Evolutionary conservation across 2,797 vertebrate genomes (phyloP), one percentile per base, ranked within the genome.

Genomic region (Typhlichthys subterraneus): DNA sequence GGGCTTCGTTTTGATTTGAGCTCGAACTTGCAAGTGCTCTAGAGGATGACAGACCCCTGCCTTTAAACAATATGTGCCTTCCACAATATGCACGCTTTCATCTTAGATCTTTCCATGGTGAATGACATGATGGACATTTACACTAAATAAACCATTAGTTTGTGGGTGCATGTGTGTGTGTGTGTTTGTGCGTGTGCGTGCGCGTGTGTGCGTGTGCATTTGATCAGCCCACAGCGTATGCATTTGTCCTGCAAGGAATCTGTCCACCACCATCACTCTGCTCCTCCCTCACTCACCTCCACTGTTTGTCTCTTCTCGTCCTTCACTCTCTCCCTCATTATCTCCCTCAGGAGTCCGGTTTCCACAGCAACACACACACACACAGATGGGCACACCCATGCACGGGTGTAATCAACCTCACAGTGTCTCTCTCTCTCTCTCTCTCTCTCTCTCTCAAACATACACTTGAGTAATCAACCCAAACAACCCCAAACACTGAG

Each of bases 291-390:
- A 1, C 49, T 17, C 49, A 38, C 49, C 14, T 51, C 15, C 59
- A 53, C 75, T 75, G 60, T 65, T 17, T 51, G 74, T 77, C 67
- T 72, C 73, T 50, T 23, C 58, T 72, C 71, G 70, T 57, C 83
- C 78, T 85, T 70, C 59, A 57, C 70, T 69, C 29, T 63, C 60
- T 76, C 56, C 52, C 52, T 63, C 69, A 67, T 75, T 72, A 72
- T 76, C 62, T 58, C 76, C 56, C 57, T 45, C 29, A 23, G 61
- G 68, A 63, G 62, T 75, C 67, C 45, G 65, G 65, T 83, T 77
- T 79, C 72, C 75, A 80, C 67, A 66, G 72, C 66, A 72, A 77
- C 79, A 72, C 23, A 53, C 52, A 29, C n/a, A 52, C 50, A 17
- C n/a, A n/a, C 46, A 12, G 46, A 48, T 11, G 46, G 4, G 9